Evolutionary conservation across 2,113 vertebrate species (phyloP).

Genomic region (Eudyptes chrysolophus): DNA sequence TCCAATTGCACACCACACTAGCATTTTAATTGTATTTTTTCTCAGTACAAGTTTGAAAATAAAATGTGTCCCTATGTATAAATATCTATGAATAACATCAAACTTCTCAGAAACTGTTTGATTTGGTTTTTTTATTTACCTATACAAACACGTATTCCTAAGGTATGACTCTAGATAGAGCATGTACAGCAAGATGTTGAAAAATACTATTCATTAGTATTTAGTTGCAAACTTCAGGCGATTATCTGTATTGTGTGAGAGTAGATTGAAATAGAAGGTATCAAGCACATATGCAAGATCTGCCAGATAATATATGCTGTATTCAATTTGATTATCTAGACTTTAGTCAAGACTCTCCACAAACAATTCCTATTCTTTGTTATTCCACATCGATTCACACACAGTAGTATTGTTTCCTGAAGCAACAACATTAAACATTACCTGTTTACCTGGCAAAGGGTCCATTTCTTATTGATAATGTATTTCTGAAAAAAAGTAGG

Average conservation of each 20-base stretch:
- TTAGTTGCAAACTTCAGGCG: neutral
- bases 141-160: neutral
- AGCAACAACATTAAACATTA: neutral
- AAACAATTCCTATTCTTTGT: neutral
- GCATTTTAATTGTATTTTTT: neutral
- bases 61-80: neutral
- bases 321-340: neutral
- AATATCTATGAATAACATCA: neutral
- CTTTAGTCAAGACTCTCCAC: neutral
- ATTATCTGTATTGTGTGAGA: neutral
- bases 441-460: neutral
- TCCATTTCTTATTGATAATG: neutral
- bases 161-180: neutral
- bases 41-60: neutral
- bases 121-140: neutral
- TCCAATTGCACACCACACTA: neutral
- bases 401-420: neutral
- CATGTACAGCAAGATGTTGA: neutral
- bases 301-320: neutral
- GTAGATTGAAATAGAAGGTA: neutral
- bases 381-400: neutral
- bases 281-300: neutral
- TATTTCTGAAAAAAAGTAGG: neutral
- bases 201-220: rapidly evolving
- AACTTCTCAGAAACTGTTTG: neutral